phyloP scores from a whole-genome alignment of 2,113 vertebrate species.

The Nothoprocta perdicaria region DNA sequence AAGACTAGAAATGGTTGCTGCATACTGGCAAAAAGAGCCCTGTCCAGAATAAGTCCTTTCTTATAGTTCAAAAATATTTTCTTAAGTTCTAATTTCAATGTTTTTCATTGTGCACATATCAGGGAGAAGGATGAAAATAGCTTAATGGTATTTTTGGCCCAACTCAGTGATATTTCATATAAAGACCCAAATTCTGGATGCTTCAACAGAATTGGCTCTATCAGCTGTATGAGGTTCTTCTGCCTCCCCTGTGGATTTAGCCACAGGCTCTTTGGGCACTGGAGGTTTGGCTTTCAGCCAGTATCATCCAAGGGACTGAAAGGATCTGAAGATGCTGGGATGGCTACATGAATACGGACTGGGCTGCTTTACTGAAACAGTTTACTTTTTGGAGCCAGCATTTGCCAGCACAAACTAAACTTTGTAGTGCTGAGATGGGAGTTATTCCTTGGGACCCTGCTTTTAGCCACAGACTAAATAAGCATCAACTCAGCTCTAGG shows the following conservation, averaged over 20 bases:
- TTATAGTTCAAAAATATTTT: not conserved
- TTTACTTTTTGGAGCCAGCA: not conserved
- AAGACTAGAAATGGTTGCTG: not conserved
- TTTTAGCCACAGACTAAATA: not conserved
- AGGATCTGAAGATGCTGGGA: not conserved
- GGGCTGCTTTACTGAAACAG: not conserved
- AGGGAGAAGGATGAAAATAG: not conserved
- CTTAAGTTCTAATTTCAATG: not conserved
- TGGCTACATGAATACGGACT: not conserved
- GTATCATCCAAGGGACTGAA: not conserved
- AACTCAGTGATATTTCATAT: not conserved
- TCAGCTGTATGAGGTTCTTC: not conserved
- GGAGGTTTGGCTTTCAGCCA: conserved; percentile 28
- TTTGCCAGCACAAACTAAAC: conserved; percentile 32
- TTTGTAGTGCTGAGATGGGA: not conserved
- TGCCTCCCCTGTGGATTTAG: conserved; percentile 12
- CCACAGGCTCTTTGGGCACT: not conserved
- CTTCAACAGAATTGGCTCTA: conserved; percentile 17
- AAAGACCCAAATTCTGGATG: conserved; percentile 1
- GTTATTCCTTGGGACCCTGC: not conserved
- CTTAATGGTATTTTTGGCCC: conserved; percentile 23
- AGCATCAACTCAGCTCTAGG: not conserved
- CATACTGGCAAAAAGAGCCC: not conserved
- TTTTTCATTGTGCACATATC: not conserved
- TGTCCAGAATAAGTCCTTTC: not conserved